phyloP scores from a whole-genome alignment of 2,888 invertebrate genomes.

The Ypsolopha scabrella region DNA sequence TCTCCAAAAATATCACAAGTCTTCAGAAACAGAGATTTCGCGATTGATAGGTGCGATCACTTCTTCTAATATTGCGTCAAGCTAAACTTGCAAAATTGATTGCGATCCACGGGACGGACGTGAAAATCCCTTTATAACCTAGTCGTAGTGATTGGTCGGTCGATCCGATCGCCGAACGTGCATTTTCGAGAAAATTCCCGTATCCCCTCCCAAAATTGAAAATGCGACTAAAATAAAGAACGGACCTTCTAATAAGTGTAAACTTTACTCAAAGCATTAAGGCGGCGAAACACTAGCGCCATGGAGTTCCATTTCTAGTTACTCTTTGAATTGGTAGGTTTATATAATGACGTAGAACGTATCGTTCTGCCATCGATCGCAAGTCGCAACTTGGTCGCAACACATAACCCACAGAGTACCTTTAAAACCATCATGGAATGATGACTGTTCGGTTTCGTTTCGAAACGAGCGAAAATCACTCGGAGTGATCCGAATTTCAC shows the following conservation, averaged over 20 bases:
- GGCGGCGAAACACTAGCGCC: neutral
- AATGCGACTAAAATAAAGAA: neutral
- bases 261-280: neutral
- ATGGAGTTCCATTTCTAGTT: neutral
- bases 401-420: too few species aligned
- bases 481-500: too few species aligned
- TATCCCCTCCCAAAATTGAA: neutral
- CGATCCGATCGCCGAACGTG: conserved; percentile 9
- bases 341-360: neutral
- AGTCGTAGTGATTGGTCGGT: too few species aligned
- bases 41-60: neutral
- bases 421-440: too few species aligned
- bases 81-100: neutral
- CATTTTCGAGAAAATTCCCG: conserved; percentile 25
- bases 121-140: neutral
- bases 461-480: too few species aligned
- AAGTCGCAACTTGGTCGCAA: too few species aligned
- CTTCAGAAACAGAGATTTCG: neutral
- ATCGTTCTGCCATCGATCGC: neutral
- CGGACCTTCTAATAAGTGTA: neutral
- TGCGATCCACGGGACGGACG: neutral
- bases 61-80: neutral
- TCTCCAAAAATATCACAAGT: neutral
- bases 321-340: neutral
- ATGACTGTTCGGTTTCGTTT: too few species aligned